Conservation (phyloP, 2,113 vertebrate species). For the Corythoichthys haematopterus region DNA sequence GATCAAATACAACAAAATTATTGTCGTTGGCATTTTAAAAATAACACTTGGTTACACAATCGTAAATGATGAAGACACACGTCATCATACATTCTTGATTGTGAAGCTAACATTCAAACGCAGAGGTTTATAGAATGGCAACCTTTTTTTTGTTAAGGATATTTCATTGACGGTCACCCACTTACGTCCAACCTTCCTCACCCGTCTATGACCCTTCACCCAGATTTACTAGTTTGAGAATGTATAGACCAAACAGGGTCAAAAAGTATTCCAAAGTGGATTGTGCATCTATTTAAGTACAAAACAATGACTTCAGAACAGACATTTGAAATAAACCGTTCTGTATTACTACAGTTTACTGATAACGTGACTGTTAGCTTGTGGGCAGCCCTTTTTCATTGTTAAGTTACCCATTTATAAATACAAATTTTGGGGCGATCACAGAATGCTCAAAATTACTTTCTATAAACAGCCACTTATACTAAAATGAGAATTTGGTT, state of each 20-base stretch:
- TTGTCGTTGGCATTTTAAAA: not conserved
- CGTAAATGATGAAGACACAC: not conserved
- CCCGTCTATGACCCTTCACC: constrained; percentile 69
- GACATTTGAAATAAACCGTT: not conserved
- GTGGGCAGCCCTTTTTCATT: constrained; percentile 17
- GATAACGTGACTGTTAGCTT: not conserved
- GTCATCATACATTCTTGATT: not conserved
- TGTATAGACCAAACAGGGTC: not conserved
- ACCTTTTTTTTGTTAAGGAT: not conserved
- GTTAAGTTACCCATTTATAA: not conserved
- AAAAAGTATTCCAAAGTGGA: not conserved
- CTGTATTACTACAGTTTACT: too few species aligned
- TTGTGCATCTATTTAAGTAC: not conserved
- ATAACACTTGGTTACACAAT: not conserved
- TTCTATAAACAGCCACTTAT: not conserved
- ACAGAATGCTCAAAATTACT: not conserved
- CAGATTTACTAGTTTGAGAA: constrained; percentile 37
- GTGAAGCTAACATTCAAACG: not conserved
- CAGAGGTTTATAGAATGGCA: not conserved
- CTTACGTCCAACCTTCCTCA: constrained; percentile 4
- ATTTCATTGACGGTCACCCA: constrained; percentile 38
- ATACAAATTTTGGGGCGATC: not conserved
- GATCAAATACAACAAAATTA: too few species aligned
- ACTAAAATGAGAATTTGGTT: not conserved
- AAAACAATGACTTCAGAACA: not conserved